Evolutionary conservation across 1,140 invertebrate genomes (phyloP).

Genomic region (Mactra quadrangularis): DNA sequence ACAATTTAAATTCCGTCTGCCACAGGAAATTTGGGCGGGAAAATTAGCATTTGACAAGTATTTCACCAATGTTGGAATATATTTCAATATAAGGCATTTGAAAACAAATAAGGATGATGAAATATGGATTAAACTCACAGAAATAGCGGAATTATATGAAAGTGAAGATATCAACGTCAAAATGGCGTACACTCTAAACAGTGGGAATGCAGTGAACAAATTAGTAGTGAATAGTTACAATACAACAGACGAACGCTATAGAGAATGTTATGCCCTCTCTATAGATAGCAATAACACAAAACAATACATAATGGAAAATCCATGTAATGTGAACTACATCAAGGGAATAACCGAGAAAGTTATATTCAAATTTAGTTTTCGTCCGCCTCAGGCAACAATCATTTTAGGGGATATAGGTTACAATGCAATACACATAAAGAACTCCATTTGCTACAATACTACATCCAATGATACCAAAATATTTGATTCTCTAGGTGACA

Average conservation of each 20-base stretch:
- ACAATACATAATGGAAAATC: background rate
- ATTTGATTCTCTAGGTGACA: background rate
- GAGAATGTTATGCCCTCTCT: conserved; percentile 40
- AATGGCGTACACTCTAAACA: conserved; percentile 2
- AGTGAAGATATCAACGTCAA: conserved; percentile 36
- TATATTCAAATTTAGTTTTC: conserved; percentile 41
- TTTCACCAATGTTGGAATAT: conserved; percentile 63
- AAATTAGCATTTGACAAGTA: conserved; percentile 54
- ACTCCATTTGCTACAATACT: conserved; percentile 40
- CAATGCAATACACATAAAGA: conserved; percentile 45
- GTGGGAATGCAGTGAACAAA: conserved; percentile 11
- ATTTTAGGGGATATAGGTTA: conserved; percentile 62
- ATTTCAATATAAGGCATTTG: conserved; percentile 43
- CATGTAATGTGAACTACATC: conserved; percentile 22
- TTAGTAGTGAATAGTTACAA: conserved; percentile 49
- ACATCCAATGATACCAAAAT: conserved; percentile 26
- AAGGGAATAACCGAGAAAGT: conserved; percentile 20
- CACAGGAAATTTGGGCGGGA: conserved; percentile 46
- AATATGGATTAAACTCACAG: conserved; percentile 42
- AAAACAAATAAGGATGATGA: conserved; percentile 8
- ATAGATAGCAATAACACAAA: background rate
- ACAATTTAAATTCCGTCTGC: conserved; percentile 51
- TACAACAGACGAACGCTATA: conserved; percentile 6
- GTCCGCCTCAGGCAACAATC: conserved; percentile 37
- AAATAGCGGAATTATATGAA: conserved; percentile 41